phyloP scores from a whole-genome alignment of 1,140 invertebrate species.

The Atta texana region DNA sequence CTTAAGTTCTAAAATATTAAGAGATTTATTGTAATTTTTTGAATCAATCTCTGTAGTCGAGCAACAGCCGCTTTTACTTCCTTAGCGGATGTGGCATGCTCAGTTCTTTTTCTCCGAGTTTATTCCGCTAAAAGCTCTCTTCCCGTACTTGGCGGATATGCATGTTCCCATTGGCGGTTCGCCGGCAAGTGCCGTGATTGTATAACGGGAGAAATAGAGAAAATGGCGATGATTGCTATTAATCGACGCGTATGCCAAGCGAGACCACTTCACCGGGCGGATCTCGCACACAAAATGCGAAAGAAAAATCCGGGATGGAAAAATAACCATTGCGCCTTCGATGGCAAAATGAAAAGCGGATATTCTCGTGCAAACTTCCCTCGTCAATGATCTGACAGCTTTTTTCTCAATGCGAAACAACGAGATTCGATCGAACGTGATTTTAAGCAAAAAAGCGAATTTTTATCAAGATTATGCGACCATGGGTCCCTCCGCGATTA shows the following conservation, averaged over 20 bases:
- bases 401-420: background rate
- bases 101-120: background rate
- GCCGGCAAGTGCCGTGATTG: constrained; percentile 13
- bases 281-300: constrained; percentile 46
- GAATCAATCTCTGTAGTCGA: constrained; percentile 12
- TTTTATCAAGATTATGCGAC: constrained; percentile 3
- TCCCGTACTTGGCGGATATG: constrained; percentile 18
- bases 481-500: background rate
- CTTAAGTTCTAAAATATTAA: background rate
- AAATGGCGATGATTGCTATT: constrained; percentile 66
- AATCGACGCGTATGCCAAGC: constrained; percentile 61
- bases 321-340: constrained; percentile 10
- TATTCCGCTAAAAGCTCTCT: constrained; percentile 42
- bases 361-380: constrained; percentile 10
- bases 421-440: constrained; percentile 5
- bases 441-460: background rate
- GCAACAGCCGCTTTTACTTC: constrained; percentile 7
- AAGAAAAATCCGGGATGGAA: constrained; percentile 54
- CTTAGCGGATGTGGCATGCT: background rate
- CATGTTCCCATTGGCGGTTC: constrained; percentile 8
- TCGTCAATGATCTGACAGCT: background rate
- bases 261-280: constrained; percentile 49
- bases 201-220: constrained; percentile 34
- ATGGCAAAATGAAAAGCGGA: constrained; percentile 5
- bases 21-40: background rate